Evolutionary conservation across 92 coral and sea anemone genomes (phyloP), one percentile per base, ranked within the genome.

Genomic region (Pocillopora meandrina): DNA sequence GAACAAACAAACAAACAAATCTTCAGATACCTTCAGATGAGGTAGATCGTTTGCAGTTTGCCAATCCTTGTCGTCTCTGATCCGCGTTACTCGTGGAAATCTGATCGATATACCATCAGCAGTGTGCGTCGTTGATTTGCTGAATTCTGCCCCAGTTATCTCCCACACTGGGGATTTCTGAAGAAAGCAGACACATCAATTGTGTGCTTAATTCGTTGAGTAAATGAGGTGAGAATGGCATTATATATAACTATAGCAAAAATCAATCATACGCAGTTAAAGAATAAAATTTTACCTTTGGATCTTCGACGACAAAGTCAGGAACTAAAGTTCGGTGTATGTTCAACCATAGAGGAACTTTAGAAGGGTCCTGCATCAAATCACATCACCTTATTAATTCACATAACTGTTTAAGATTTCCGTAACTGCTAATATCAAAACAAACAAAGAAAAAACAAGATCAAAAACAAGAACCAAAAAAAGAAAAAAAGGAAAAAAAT

Each of bases 91-190:
- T 56, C 98, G 92, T 49, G 98, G 98, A 88, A 96, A 96, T 49
- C 98, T 73, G 68, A 94, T 94, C 9, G 98, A 94, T 89, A 96
- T 94, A 2, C 98, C 98, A 84, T 90, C 93, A 74, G 98, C 98
- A 8, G 98, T 96, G 86, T 96, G 98, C 57, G 90, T 89, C 61
- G 89, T 94, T 57, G 98, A 96, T 74, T 89, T 92, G 49, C 98
- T 96, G 86, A 96, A 96, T 85, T 96, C 98, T 1, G 98, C 98
- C 58, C 98, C 98, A 10, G 98, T 96, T 47, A 96, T 96, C 87
- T 96, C 98, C 98, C 98, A 96, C 12, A 96, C 98, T 0, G 98
- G 98, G 2, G 98, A 95, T 84, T 95, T 87, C 98, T 96, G 75
- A 19, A 69, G 69, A 21, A 49, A 83, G 67, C 15, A 17, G 1